Base-by-base conservation (phyloP, 2,888 invertebrate species). In the Agrochola litura region DNA sequence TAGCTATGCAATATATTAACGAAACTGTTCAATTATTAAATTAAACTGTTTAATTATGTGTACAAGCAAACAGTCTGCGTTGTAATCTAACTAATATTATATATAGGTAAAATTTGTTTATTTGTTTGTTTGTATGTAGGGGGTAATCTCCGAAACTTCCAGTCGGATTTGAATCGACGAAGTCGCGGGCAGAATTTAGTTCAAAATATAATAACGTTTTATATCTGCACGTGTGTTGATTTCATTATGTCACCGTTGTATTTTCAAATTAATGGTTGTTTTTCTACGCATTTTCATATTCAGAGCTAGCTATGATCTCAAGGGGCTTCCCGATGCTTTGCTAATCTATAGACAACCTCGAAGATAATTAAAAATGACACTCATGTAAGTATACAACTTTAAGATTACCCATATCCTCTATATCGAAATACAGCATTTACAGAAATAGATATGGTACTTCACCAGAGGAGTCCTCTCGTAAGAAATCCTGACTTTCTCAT, bases 31-130 rank as follows among this genome's bases (percentile, higher is more conserved):
- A 65, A 60, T 58, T 43, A 66, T 52, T 60, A 22, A 68, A 78
- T 58, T 69, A 16, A 41, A 63, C 46, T 77, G 43, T 25, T 73
- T 66, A 66, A 74, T 56, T 74, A 74, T 52, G 19, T 10, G 41
- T 63, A 61, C 25, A 58, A 65, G 30, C 30, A 46, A 25, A 49
- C 14, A 12, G 4, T 19, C 43, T 60, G 25, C 54, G 14, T 8
- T 30, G 30, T 69, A 41, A 30, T n/a, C 46, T 37, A 37, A 37
- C 37, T 37, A 37, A 37, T 37, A 37, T 37, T 37, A 37, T 37
- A 37, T 2, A 37, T 0, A 37, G 37, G 37, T 37, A 37, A 3
- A 37, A 37, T 37, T 37, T 37, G 37, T 37, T 37, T 37, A 4
- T 37, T 37, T 37, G 37, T 37, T 2, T 2, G 37, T 37, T 37